Percentiles rank a stretch among this genome's conserved stretches.
Evolutionary conservation across 2,888 invertebrate genomes (phyloP).

Genomic region (Netelia fuscicornis): DNA sequence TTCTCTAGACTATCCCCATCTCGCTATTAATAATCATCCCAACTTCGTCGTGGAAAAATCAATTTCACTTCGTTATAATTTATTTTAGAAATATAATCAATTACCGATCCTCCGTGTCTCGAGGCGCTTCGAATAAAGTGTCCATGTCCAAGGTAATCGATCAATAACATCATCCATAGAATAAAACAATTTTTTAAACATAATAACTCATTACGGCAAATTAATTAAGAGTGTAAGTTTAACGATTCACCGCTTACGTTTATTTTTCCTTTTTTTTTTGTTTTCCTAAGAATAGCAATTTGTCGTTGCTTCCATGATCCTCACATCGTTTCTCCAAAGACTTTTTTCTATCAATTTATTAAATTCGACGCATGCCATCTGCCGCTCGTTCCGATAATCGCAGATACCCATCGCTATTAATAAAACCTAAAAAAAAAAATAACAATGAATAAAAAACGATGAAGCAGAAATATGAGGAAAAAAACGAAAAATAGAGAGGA

Average conservation of each 20-base stretch:
- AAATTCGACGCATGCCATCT: conserved; percentile 12
- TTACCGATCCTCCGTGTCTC: not conserved
- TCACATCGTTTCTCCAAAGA: not conserved
- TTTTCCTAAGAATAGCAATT: not conserved
- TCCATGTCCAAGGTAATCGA: conserved; percentile 24
- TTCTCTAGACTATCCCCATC: not conserved
- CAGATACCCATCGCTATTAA: not conserved
- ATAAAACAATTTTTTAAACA: conserved; percentile 10
- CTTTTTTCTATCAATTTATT: not conserved
- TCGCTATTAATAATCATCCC: not conserved
- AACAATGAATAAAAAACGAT: too few relatives aligned
- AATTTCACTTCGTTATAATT: not conserved
- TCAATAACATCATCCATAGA: not conserved
- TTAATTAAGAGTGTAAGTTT: not conserved
- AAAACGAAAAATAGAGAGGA: not conserved
- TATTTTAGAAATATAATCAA: not conserved
- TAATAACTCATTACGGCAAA: not conserved
- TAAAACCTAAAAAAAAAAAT: too few relatives aligned
- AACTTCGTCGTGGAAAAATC: not conserved
- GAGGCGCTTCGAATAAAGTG: conserved; percentile 16
- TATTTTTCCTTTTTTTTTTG: not conserved
- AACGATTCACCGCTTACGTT: not conserved
- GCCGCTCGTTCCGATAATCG: not conserved
- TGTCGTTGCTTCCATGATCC: not conserved
- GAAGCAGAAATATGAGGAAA: not conserved